A percentile compares a stretch with the other conserved stretches of the same genome.
Conservation (phyloP, 2,113 vertebrate genomes). For the Apistogramma diplotaenia region DNA sequence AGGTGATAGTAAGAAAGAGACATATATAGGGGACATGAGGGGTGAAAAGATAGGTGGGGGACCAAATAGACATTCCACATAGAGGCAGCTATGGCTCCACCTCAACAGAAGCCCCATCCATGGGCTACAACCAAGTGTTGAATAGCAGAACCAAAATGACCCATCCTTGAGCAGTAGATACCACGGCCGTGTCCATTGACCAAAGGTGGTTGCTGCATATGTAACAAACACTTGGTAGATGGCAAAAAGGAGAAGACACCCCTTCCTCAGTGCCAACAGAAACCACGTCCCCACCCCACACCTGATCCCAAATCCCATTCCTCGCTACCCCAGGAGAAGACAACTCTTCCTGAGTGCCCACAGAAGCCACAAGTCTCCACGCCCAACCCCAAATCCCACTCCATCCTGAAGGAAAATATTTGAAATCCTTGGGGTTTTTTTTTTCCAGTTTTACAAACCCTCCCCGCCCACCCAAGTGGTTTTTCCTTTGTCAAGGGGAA, state of each 20-base stretch:
- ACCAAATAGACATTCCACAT: constrained; percentile 69
- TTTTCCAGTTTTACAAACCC: constrained; percentile 42
- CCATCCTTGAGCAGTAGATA: constrained; percentile 20
- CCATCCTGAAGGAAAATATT: constrained; percentile 34
- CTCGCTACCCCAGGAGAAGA: constrained; percentile 36
- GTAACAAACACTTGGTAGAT: constrained; percentile 51
- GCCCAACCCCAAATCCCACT: constrained; percentile 4
- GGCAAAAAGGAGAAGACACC: constrained; percentile 49
- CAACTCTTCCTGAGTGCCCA: constrained; percentile 53
- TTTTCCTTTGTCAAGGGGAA: constrained; percentile 58
- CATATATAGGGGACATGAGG: neutral
- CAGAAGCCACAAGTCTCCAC: constrained; percentile 9
- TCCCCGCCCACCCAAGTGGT: constrained; percentile 53
- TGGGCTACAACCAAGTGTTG: constrained; percentile 61
- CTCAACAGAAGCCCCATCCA: constrained; percentile 58
- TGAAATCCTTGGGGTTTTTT: constrained; percentile 25
- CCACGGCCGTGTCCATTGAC: constrained; percentile 33
- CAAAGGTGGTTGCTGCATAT: constrained; percentile 48
- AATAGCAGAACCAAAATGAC: constrained; percentile 43
- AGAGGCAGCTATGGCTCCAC: constrained; percentile 76
- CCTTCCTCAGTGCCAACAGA: constrained; percentile 54
- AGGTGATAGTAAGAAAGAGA: constrained; percentile 11
- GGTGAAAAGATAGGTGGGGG: constrained; percentile 18
- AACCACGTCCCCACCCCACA: neutral
- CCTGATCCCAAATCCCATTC: neutral